Base-by-base conservation (phyloP, 2,888 invertebrate species). In the Sarcophaga carnaria region DNA sequence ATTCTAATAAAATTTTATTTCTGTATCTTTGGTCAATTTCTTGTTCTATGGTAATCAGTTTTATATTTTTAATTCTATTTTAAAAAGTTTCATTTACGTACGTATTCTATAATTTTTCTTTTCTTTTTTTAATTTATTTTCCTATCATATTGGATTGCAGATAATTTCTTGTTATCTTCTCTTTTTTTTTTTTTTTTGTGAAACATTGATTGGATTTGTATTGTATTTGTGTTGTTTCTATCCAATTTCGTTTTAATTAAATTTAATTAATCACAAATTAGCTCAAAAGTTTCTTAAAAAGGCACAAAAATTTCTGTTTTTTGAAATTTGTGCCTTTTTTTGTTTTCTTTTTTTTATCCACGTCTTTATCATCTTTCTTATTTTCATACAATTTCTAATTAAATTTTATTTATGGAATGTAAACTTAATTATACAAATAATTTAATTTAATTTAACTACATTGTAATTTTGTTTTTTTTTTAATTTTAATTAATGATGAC, bases 11-110 rank as follows among this genome's bases (percentile, higher is more conserved):
- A 74, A 37, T 81, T 69, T 37, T 37, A 37, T 37, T 2, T 8
- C 37, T 37, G 8, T 70, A 76, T 83, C 77, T 83, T 83, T 86
- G 86, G 86, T 83, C 83, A 83, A 64, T 74, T 78, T 71, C 54
- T 59, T 63, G 14, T 49, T 63, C 37, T 76, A 37, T 2, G 8
- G 37, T 63, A 81, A 49, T 62, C 63, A 22, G 37, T 10, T 69
- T 69, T 62, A 20, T 12, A 45, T 47, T 63, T 27, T 12, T 37
- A 37, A 37, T 37, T 37, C 37, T 37, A 37, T 37, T 37, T 37
- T 37, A 37, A 37, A 37, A 37, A 37, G 37, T 37, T 37, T 37
- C 37, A 37, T 37, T 37, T 37, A 27, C 37, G 37, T 37, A 27
- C 37, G 37, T 37, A 37, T 37, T 37, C 37, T 37, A 37, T 37